A percentile compares a stretch with the other conserved stretches of the same genome.
phyloP scores from a whole-genome alignment of 2,888 invertebrate genomes.

The Amphipyra berbera region DNA sequence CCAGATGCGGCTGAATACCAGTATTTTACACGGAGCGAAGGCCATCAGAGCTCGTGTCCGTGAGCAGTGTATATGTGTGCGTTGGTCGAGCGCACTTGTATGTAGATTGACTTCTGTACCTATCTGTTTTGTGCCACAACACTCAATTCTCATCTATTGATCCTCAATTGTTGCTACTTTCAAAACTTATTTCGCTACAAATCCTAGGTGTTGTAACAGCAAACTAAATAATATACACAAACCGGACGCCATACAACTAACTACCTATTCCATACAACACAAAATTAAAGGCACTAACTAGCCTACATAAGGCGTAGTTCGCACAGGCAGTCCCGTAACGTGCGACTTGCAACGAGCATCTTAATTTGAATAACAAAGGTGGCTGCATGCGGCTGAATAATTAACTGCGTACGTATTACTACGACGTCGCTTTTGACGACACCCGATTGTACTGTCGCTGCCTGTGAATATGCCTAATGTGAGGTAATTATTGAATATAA shows the following conservation, averaged over 20 bases:
- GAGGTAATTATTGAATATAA: constrained; percentile 37
- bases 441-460: constrained; percentile 31
- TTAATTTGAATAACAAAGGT: constrained; percentile 84
- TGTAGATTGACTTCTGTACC: too few relatives aligned
- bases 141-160: too few relatives aligned
- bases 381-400: constrained; percentile 79
- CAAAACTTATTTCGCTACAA: too few relatives aligned
- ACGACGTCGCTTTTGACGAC: constrained; percentile 52
- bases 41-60: too few relatives aligned
- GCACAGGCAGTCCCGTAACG: constrained; percentile 38
- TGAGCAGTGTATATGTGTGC: too few relatives aligned
- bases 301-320: constrained; percentile 48
- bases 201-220: too few relatives aligned
- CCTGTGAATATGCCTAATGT: constrained; percentile 40
- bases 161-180: too few relatives aligned
- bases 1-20: too few relatives aligned
- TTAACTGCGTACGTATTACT: constrained; percentile 74
- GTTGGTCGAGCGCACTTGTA: too few relatives aligned
- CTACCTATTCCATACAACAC: constrained; percentile 18
- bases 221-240: too few relatives aligned
- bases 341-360: constrained; percentile 60
- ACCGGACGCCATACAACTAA: constrained; percentile 2
- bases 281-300: constrained; percentile 47
- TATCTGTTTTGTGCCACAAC: too few relatives aligned
- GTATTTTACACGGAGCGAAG: too few relatives aligned